Percentiles rank a stretch among this genome's conserved stretches.
phyloP scores from a whole-genome alignment of 2,888 invertebrate genomes.

The Dryocosmus kuriphilus region DNA sequence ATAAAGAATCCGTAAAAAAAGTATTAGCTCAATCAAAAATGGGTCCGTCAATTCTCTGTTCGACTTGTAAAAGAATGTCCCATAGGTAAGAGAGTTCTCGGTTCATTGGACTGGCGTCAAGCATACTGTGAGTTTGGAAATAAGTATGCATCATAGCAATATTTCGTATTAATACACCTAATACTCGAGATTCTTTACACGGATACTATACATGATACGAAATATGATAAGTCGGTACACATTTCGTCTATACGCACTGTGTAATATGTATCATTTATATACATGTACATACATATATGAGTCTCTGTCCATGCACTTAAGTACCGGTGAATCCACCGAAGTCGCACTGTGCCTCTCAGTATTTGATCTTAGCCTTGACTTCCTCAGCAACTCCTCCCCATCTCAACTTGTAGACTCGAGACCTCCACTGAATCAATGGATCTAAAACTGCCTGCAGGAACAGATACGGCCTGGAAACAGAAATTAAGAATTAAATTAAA shows the following conservation, averaged over 20 bases:
- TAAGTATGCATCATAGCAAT: conserved; percentile 40
- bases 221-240: neutral
- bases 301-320: conserved; percentile 22
- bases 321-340: neutral
- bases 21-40: too few relatives aligned
- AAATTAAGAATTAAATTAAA: conserved; percentile 12
- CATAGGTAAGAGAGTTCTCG: conserved; percentile 49
- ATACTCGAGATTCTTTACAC: conserved; percentile 8
- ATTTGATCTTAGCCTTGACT: conserved; percentile 86
- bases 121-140: conserved; percentile 48
- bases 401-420: conserved; percentile 91
- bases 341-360: conserved; percentile 72
- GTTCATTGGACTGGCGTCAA: conserved; percentile 45
- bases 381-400: conserved; percentile 98
- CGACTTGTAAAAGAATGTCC: too few relatives aligned
- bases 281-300: conserved; percentile 33
- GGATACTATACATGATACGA: conserved; percentile 20
- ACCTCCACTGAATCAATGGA: conserved; percentile 95
- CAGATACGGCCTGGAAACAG: conserved; percentile 86
- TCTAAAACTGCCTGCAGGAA: conserved; percentile 92
- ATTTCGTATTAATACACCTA: conserved; percentile 13
- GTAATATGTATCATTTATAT: conserved; percentile 42
- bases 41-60: too few relatives aligned
- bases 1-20: too few relatives aligned
- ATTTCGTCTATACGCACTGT: neutral